Conservation (phyloP, 1,140 invertebrate genomes). For the Caenorhabditis tropicalis region DNA sequence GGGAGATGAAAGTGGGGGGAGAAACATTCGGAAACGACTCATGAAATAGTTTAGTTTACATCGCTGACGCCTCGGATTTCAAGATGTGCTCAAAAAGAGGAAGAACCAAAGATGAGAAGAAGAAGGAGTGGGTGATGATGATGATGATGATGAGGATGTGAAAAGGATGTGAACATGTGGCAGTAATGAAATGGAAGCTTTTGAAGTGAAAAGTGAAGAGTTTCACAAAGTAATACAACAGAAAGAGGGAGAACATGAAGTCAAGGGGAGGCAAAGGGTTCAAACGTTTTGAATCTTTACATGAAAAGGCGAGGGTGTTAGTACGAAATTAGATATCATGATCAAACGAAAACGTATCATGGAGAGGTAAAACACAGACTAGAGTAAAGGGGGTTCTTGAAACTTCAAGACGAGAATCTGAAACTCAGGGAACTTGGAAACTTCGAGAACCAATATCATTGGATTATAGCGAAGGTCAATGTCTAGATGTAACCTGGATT, state of each 20-base stretch:
- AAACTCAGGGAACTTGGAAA: no score
- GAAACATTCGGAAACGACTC: constrained; percentile 23
- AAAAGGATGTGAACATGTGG: constrained; percentile 10
- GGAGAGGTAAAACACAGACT: no score
- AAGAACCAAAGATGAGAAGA: not conserved
- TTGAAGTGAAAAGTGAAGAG: not conserved
- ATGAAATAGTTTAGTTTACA: constrained; percentile 39
- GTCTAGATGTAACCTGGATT: no score
- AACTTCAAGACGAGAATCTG: no score
- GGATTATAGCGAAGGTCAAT: no score
- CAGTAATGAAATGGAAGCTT: constrained; percentile 6
- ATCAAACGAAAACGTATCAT: no score
- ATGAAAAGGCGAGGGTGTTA: no score
- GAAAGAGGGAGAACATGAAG: not conserved
- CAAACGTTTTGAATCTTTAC: no score
- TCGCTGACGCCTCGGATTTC: constrained; percentile 38
- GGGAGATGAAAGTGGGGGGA: not conserved
- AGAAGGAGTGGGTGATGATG: constrained; percentile 34
- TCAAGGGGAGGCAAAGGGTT: no score
- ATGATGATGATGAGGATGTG: not conserved
- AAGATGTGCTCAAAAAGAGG: not conserved
- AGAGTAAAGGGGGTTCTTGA: no score
- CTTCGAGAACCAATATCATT: no score
- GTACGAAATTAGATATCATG: no score
- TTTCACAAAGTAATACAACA: constrained; percentile 31